These are phyloP conservation scores for Platynereis dumerilii DNA, from an alignment of 2,888 invertebrate species.

Conservation along the genomic window DNA sequence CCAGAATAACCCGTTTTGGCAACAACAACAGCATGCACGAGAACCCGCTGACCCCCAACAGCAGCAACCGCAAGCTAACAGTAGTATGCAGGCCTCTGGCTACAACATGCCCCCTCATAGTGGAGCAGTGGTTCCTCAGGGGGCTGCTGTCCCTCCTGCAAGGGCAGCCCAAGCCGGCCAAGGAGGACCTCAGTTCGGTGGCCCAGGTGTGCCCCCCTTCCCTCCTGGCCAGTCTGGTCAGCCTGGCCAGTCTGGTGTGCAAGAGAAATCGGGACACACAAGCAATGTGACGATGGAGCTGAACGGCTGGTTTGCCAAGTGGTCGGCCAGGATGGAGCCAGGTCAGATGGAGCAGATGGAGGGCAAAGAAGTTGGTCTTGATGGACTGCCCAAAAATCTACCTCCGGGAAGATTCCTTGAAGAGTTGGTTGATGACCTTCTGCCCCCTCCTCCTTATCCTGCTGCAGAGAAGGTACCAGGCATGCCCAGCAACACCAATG, in stretches of 20 bases:
- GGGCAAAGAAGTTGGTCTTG: no score
- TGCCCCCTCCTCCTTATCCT: no score
- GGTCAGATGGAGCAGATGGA: slow-evolving; percentile 4
- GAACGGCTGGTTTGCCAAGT: slow-evolving; percentile 8
- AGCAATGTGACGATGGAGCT: background rate
- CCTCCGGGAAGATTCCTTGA: no score
- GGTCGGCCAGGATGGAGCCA: background rate
- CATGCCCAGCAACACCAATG: no score
- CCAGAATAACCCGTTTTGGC: background rate
- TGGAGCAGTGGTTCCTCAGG: background rate
- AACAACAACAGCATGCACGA: slow-evolving; percentile 10
- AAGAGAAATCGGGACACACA: background rate
- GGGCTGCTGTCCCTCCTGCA: background rate
- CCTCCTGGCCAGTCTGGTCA: background rate
- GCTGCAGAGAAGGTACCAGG: no score
- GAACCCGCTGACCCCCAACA: slow-evolving; percentile 18
- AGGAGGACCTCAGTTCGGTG: no score
- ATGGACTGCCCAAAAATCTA: no score
- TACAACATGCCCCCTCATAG: no score
- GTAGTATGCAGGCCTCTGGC: no score
- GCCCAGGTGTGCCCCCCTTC: no score
- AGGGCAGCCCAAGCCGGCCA: background rate
- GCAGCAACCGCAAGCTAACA: slow-evolving; percentile 15
- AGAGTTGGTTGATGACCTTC: no score
- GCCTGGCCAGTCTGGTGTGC: background rate